Conservation (phyloP, 2,888 invertebrate genomes). For the Sepioteuthis lessoniana region DNA sequence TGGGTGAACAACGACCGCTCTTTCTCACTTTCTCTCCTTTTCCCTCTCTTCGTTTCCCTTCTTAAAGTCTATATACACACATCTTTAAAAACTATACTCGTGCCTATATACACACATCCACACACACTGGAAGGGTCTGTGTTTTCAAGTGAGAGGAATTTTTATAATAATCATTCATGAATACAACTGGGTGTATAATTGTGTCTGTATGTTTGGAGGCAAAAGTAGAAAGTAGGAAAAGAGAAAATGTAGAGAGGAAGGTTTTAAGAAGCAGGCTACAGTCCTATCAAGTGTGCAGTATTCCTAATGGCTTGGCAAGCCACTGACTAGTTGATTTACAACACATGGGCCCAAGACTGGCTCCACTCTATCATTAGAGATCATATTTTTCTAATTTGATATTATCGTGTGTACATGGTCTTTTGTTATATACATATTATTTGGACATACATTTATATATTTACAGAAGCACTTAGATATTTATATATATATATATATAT, state of each 20-base stretch:
- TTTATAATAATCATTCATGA: neutral
- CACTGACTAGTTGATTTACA: constrained; percentile 23
- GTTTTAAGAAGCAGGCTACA: neutral
- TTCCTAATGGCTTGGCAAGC: neutral
- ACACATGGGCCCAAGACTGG: neutral
- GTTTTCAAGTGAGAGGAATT: neutral
- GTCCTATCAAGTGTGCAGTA: constrained; percentile 33
- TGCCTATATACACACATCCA: neutral
- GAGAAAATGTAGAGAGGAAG: neutral
- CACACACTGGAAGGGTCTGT: neutral
- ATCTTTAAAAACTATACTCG: neutral
- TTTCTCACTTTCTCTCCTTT: neutral
- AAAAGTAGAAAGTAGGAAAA: neutral
- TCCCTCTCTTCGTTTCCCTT: neutral
- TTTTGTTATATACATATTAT: neutral
- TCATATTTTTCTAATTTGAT: constrained; percentile 15
- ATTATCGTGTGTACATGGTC: neutral
- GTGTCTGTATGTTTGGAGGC: neutral
- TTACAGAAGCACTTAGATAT: neutral
- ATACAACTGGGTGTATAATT: neutral
- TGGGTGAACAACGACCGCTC: neutral
- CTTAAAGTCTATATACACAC: neutral
- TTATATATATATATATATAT: neutral
- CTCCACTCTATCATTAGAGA: neutral
- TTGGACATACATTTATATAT: neutral